Base-by-base conservation (phyloP, 2,888 invertebrate genomes). In the Hypomecis atomaria region DNA sequence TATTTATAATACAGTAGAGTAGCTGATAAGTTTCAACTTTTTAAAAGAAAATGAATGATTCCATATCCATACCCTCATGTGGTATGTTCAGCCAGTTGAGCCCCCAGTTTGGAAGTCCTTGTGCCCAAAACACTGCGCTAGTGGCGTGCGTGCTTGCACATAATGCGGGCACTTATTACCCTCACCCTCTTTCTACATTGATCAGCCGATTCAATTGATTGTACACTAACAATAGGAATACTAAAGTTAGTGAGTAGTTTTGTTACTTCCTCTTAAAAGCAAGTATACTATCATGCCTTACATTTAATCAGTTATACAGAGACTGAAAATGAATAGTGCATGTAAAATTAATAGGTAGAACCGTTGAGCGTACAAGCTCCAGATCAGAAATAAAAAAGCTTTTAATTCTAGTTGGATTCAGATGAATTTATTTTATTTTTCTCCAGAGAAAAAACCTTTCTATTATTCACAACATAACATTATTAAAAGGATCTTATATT, bases 141-240 rank as follows among this genome's bases (percentile, higher is more conserved):
- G 57, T 54, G 34, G 49, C 43, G 60, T 67, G 63, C 66, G 68
- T 65, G 66, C 66, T 61, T 62, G 37, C 62, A 57, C 58, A 59
- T 65, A 68, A 68, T 63, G 43, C 63, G 59, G 59, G 62, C 48
- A 53, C 47, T 4, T 40, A 47, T 64, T 54, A 50, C 38, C 52
- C 40, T 48, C 48, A 48, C 52, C 52, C 7, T 38, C 36, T 34
- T n/a, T 13, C 1, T 40, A 4, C 56, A 57, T 48, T 40, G 50
- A 54, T 53, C 43, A 43, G 42, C 5, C n/a, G 33, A 57, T 45
- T 54, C 23, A 47, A 34, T 54, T 43, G 0, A 11, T 13, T 4
- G 7, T 44, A 11, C 3, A 49, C 11, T 49, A 5, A 11, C 6
- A 23, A 23, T 23, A 23, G 1, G 3, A 23, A 23, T 23, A 2